Base-by-base conservation (phyloP, 2,888 invertebrate genomes). In the Melipona bicolor region DNA sequence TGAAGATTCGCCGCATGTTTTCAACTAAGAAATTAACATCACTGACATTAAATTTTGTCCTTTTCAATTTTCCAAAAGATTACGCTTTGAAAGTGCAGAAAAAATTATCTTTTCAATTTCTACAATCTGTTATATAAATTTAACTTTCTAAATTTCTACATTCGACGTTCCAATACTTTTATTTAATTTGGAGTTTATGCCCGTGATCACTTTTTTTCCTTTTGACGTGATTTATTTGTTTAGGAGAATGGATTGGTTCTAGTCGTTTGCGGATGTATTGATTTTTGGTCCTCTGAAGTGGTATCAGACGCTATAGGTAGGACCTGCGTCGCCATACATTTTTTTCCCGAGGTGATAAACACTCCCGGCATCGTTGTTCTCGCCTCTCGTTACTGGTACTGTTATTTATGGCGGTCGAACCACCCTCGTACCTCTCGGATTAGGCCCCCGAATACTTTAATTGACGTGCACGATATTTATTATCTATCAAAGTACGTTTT, bases 361-460 rank as follows among this genome's bases (percentile, higher is more conserved):
- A 69, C 59, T 36, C n/a, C 52, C 54, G 32, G 24, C 52, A 68
- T 17, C 76, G 76, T 32, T n/a, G 59, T 56, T 17, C 36, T 69
- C 56, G 59, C 59, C 21, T 61, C 70, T 69, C 70, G 70, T 61
- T 76, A 69, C 49, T 21, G 49, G 43, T 59, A n/a, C 56, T 19
- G 61, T 76, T 76, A 76, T 76, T 76, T 76, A 76, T 50, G 59
- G 21, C 76, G 69, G 19, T 69, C 27, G 49, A 32, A 65, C 76
- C 59, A 76, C 70, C 73, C 73, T 64, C 50, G 50, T 64, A 50
- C n/a, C 4, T 69, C 50, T n/a, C 13, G 32, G 76, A 69, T 49
- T 61, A 32, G 59, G 13, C n/a, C 50, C 32, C 32, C 59, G 17
- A 32, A 21, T 32, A 49, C 13, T 76, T 49, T 61, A 61, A 59